Conservation (phyloP, 2,113 vertebrate genomes). For the Elephas maximus region DNA sequence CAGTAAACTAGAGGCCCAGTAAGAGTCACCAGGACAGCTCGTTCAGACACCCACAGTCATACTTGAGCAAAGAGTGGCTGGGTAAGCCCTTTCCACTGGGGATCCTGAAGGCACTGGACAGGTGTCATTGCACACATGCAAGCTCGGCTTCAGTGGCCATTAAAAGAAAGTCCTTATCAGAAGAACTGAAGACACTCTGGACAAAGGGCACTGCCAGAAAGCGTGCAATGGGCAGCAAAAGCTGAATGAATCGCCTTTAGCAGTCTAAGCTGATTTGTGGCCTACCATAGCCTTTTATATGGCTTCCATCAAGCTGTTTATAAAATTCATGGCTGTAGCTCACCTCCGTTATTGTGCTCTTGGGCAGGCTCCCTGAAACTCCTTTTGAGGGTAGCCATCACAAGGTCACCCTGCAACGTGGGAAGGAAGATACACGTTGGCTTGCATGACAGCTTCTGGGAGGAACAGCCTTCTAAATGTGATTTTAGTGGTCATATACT, state of each 20-base stretch:
- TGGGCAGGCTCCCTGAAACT: slow-evolving; percentile 80
- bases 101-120: not conserved
- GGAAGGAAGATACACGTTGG: not conserved
- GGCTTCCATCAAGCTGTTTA: slow-evolving; percentile 82
- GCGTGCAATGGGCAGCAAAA: slow-evolving; percentile 70
- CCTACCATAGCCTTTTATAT: slow-evolving; percentile 77
- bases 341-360: slow-evolving; percentile 78
- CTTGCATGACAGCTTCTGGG: not conserved
- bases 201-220: slow-evolving; percentile 67
- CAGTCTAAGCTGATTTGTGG: slow-evolving; percentile 76
- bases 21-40: not conserved
- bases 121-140: rapidly evolving
- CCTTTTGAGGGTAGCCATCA: not conserved
- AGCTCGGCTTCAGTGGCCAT: not conserved
- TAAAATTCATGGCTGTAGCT: slow-evolving; percentile 81
- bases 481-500: not conserved
- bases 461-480: not conserved
- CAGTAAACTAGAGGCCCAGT: rapidly evolving
- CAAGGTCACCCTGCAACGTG: not conserved
- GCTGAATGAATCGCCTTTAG: slow-evolving; percentile 66
- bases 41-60: too few species aligned
- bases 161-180: not conserved
- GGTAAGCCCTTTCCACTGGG: too few species aligned
- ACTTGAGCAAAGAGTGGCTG: rapidly evolving
- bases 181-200: rapidly evolving